Percentiles rank a stretch among this genome's conserved stretches.
Evolutionary conservation across 2,888 invertebrate species (phyloP).

Genomic region (Caenorhabditis parvicauda): DNA sequence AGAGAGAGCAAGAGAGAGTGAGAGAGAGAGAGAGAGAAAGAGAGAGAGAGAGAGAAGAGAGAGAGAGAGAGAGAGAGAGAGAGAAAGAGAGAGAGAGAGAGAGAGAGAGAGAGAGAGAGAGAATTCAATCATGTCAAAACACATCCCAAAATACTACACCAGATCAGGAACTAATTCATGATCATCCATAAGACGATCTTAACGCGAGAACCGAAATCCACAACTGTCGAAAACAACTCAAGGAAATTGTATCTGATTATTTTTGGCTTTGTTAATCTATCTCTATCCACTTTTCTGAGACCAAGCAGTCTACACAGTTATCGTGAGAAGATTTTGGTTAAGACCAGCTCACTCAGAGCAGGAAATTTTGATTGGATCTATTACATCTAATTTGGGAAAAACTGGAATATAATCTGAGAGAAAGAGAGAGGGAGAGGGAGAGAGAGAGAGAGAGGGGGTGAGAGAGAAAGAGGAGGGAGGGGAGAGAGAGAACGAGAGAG

Average conservation of each 20-base stretch:
- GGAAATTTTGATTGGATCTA: not conserved
- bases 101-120: slow-evolving; percentile 10
- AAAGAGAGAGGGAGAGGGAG: slow-evolving; percentile 1
- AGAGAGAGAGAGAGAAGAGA: not conserved
- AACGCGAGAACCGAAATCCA: slow-evolving; percentile 1
- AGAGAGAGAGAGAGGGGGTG: slow-evolving; percentile 1
- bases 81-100: slow-evolving; percentile 8
- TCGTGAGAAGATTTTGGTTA: too few species aligned
- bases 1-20: not conserved
- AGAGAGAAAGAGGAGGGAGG: slow-evolving; percentile 12
- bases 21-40: not conserved
- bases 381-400: slow-evolving; percentile 8
- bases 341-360: too few species aligned
- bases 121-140: slow-evolving; percentile 1
- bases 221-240: slow-evolving; percentile 3
- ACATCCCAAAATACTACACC: not conserved
- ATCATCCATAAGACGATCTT: slow-evolving; percentile 7
- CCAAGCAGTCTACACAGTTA: too few species aligned
- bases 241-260: too few species aligned
- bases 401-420: slow-evolving; percentile 11
- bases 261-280: too few species aligned
- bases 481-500: slow-evolving; percentile 12
- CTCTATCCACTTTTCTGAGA: too few species aligned
- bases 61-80: slow-evolving; percentile 1
- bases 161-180: not conserved